Evolutionary conservation across 92 coral and sea anemone species (phyloP).

Genomic region (Epizoanthus rinbou): DNA sequence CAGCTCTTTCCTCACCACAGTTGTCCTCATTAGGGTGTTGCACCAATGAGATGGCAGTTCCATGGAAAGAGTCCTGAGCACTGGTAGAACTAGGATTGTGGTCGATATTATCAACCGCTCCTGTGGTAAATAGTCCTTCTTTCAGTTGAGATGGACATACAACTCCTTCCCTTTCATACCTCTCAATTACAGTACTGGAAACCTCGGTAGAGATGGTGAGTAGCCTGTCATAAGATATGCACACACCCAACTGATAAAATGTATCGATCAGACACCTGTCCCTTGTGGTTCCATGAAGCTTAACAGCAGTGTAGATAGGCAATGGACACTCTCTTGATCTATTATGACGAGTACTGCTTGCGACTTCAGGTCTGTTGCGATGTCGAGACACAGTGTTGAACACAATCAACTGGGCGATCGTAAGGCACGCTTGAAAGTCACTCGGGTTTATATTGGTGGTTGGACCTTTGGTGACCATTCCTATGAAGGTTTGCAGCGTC

Average conservation of each 20-base stretch:
- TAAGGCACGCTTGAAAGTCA: slow-evolving; percentile 65
- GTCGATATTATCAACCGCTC: slow-evolving; percentile 57
- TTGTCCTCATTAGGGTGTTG: slow-evolving; percentile 48
- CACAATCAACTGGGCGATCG: slow-evolving; percentile 65
- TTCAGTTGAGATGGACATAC: slow-evolving; percentile 55
- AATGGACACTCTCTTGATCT: slow-evolving; percentile 52
- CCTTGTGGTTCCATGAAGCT: slow-evolving; percentile 34
- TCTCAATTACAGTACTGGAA: slow-evolving; percentile 32
- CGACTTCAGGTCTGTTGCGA: slow-evolving; percentile 18
- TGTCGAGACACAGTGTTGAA: slow-evolving; percentile 51
- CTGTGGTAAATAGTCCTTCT: slow-evolving; percentile 52
- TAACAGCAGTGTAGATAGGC: slow-evolving; percentile 50
- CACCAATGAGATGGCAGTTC: slow-evolving; percentile 52
- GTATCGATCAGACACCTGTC: slow-evolving; percentile 19
- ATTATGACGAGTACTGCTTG: slow-evolving; percentile 38
- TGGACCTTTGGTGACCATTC: slow-evolving; percentile 57
- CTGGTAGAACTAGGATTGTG: slow-evolving; percentile 63
- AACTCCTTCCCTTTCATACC: slow-evolving; percentile 38
- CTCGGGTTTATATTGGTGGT: slow-evolving; percentile 41
- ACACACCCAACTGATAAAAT: slow-evolving; percentile 31
- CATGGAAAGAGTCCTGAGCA: slow-evolving; percentile 37
- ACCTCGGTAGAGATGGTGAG: slow-evolving; percentile 37
- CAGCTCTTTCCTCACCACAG: slow-evolving; percentile 31
- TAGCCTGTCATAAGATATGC: slow-evolving; percentile 41
- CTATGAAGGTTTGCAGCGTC: slow-evolving; percentile 49